Conservation (phyloP, 2,113 vertebrate genomes). For the Sceloporus tristichus region DNA sequence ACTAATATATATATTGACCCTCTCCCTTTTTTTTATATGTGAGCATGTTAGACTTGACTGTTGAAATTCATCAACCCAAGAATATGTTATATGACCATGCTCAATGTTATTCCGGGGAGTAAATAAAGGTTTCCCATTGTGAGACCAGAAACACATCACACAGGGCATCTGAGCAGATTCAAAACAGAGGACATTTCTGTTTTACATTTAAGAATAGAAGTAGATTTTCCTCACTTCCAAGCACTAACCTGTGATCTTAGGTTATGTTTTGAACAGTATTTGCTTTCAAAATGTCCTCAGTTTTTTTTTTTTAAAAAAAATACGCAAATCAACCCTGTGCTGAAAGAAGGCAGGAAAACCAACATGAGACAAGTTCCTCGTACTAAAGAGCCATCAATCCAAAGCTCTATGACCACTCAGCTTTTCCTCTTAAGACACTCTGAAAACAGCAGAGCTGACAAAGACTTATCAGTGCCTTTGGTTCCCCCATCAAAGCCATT, state of each 20-base stretch:
- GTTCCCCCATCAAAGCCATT: conserved; percentile 66
- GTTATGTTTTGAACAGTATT: conserved; percentile 43
- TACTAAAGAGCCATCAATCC: conserved; percentile 61
- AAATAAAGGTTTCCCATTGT: conserved; percentile 55
- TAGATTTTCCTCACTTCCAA: conserved; percentile 71
- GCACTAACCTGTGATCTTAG: conserved; percentile 55
- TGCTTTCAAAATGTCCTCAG: conserved; percentile 29
- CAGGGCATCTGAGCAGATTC: conserved; percentile 66
- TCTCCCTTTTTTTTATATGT: conserved; percentile 61
- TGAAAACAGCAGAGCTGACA: conserved; percentile 66
- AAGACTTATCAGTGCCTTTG: conserved; percentile 71
- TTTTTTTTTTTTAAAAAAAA: conserved; percentile 40
- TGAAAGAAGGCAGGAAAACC: conserved; percentile 58
- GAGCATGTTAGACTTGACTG: conserved; percentile 56
- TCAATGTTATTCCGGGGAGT: conserved; percentile 66
- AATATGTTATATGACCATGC: conserved; percentile 50
- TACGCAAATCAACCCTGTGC: conserved; percentile 31
- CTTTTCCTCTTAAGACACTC: conserved; percentile 56
- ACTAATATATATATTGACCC: conserved; percentile 49
- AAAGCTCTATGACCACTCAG: conserved; percentile 56
- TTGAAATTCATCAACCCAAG: conserved; percentile 61
- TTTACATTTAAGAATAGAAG: conserved; percentile 69
- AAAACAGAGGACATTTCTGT: conserved; percentile 67
- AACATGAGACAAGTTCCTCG: conserved; percentile 57
- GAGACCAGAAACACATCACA: conserved; percentile 45